These are phyloP conservation scores for Ceratoteleas bidentatus DNA, from an alignment of 1,140 invertebrate species.

Conservation along the genomic window DNA sequence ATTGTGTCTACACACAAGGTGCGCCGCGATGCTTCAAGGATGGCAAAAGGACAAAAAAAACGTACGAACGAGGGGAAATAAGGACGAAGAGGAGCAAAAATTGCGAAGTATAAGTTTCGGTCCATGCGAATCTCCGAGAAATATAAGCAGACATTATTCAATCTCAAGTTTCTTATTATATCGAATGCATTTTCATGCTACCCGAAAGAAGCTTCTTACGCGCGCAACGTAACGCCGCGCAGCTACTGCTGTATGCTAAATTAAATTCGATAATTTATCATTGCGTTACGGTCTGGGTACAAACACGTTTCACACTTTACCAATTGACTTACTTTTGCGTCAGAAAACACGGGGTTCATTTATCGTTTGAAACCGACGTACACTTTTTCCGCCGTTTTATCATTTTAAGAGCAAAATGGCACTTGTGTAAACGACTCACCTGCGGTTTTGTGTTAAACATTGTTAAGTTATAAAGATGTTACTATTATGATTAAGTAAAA, in stretches of 20 bases:
- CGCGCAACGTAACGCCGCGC: slow-evolving; percentile 33
- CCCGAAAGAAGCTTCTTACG: slow-evolving; percentile 49
- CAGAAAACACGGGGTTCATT: slow-evolving; percentile 33
- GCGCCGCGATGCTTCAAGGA: slow-evolving; percentile 25
- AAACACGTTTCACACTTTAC: slow-evolving; percentile 44
- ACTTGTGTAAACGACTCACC: too few relatives aligned
- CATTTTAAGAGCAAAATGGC: slow-evolving; percentile 15
- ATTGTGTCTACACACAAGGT: slow-evolving; percentile 24
- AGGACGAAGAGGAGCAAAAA: slow-evolving; percentile 27
- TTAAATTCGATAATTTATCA: slow-evolving; percentile 68
- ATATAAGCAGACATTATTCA: slow-evolving; percentile 73
- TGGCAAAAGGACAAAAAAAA: slow-evolving; percentile 23
- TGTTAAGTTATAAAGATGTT: too few relatives aligned
- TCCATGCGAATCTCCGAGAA: slow-evolving; percentile 60
- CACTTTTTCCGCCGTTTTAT: slow-evolving; percentile 7
- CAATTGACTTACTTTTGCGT: slow-evolving; percentile 43
- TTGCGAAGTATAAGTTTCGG: slow-evolving; percentile 62
- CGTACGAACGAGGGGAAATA: slow-evolving; percentile 9
- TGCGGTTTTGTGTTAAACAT: too few relatives aligned
- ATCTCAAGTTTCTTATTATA: slow-evolving; percentile 72
- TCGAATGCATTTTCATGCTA: slow-evolving; percentile 65
- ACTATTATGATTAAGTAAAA: too few relatives aligned
- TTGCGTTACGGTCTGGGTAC: slow-evolving; percentile 18
- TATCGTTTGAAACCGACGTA: slow-evolving; percentile 9
- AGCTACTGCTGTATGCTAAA: slow-evolving; percentile 55